Evolutionary conservation across 2,797 vertebrate genomes (phyloP).

Genomic region (Pangasius krempfi): DNA sequence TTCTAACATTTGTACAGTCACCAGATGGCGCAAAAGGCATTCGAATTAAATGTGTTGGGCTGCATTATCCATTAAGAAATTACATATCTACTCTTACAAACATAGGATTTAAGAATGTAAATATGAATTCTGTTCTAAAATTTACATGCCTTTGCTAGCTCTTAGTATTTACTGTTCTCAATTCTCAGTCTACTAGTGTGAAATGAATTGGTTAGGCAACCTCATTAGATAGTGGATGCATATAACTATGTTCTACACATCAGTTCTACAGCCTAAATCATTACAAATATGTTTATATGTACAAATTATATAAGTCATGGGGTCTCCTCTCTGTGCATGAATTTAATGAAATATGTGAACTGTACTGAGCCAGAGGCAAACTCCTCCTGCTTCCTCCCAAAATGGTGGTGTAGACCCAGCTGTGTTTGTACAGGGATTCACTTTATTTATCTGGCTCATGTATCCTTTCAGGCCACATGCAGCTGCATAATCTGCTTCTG

Average conservation of each 20-base stretch:
- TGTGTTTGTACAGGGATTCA: constrained; percentile 55
- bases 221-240: background rate
- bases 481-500: constrained; percentile 27
- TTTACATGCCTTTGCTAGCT: background rate
- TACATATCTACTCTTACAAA: background rate
- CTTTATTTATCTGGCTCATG: constrained; percentile 19
- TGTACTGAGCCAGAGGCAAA: constrained; percentile 21
- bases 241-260: background rate
- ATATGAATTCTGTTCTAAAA: background rate
- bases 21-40: constrained; percentile 62
- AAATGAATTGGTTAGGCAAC: background rate
- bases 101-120: background rate
- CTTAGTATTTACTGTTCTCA: background rate
- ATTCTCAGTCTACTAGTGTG: background rate
- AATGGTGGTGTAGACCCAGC: constrained; percentile 42
- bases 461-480: constrained; percentile 12
- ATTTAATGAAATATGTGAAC: background rate
- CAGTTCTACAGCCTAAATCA: background rate
- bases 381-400: constrained; percentile 2
- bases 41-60: background rate
- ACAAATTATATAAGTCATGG: background rate
- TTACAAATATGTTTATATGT: background rate
- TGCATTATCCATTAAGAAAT: background rate
- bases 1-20: constrained; percentile 13
- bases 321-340: background rate